These are phyloP conservation scores for Drosophila micromelanica DNA, from an alignment of 1,140 invertebrate genomes.

Conservation along the genomic window DNA sequence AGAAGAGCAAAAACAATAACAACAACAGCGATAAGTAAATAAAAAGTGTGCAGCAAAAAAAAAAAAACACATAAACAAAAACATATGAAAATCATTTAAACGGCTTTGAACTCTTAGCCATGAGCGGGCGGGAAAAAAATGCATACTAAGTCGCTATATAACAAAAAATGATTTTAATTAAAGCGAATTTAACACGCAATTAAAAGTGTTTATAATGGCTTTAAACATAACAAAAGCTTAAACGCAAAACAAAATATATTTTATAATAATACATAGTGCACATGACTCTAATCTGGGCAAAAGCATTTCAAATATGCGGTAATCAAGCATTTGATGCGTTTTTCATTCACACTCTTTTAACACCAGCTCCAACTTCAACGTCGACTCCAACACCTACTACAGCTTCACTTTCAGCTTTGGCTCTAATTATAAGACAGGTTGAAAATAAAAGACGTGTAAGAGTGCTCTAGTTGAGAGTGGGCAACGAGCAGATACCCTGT, in stretches of 20 bases:
- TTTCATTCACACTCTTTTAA: conserved; percentile 15
- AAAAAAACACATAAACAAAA: conserved; percentile 7
- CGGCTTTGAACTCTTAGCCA: conserved; percentile 52
- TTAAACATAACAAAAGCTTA: neutral
- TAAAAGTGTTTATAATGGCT: conserved; percentile 52
- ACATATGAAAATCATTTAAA: conserved; percentile 63
- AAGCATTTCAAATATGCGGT: conserved; percentile 34
- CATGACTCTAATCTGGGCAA: conserved; percentile 13
- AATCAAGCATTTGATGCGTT: conserved; percentile 46
- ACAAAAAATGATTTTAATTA: conserved; percentile 75
- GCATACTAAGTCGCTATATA: conserved; percentile 41
- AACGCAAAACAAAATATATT: conserved; percentile 23
- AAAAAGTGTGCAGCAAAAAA: conserved; percentile 38
- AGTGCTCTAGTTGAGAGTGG: neutral
- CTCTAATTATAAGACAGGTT: conserved; percentile 46
- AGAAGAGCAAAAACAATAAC: conserved; percentile 47
- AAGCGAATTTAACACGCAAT: conserved; percentile 77
- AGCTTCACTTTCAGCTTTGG: conserved; percentile 59
- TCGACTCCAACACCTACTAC: conserved; percentile 5
- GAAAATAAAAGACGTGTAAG: conserved; percentile 9
- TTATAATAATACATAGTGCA: conserved; percentile 43
- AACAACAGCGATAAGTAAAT: conserved; percentile 47
- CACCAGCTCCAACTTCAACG: neutral
- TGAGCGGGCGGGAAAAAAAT: conserved; percentile 25
- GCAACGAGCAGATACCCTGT: neutral